Evolutionary conservation across 2,797 vertebrate species (phyloP).

Genomic region (Tinamus major): DNA sequence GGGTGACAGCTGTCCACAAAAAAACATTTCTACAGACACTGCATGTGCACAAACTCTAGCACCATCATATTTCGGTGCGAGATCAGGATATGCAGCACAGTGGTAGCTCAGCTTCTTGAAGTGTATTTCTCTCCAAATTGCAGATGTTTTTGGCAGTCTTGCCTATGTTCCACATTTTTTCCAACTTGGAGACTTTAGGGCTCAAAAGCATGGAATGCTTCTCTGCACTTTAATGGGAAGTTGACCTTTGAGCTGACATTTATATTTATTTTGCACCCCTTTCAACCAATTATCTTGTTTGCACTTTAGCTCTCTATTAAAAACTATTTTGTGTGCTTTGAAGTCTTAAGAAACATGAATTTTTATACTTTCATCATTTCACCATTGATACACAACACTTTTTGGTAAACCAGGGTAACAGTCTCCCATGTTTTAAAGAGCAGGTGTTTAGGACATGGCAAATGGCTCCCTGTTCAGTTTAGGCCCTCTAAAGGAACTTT

Average conservation of each 20-base stretch:
- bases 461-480: slow-evolving; percentile 18
- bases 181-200: background rate
- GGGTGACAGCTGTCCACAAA: background rate
- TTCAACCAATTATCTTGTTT: background rate
- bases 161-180: background rate
- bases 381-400: background rate
- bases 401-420: slow-evolving; percentile 32
- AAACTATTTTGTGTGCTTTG: background rate
- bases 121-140: background rate
- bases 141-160: background rate
- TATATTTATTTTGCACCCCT: background rate
- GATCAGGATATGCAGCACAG: background rate
- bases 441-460: slow-evolving; percentile 3
- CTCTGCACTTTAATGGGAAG: background rate
- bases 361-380: slow-evolving; percentile 17
- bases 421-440: slow-evolving; percentile 5
- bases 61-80: background rate
- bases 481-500: slow-evolving; percentile 30
- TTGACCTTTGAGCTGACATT: background rate
- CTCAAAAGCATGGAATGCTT: background rate
- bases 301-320: background rate
- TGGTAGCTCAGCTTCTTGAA: background rate
- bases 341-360: background rate
- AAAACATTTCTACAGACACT: background rate
- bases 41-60: accelerated